A percentile compares a stretch with the other conserved stretches of the same genome.
phyloP scores from a whole-genome alignment of 37 sponge, comb jelly and placozoan genomes.

The Geodia barretti region DNA sequence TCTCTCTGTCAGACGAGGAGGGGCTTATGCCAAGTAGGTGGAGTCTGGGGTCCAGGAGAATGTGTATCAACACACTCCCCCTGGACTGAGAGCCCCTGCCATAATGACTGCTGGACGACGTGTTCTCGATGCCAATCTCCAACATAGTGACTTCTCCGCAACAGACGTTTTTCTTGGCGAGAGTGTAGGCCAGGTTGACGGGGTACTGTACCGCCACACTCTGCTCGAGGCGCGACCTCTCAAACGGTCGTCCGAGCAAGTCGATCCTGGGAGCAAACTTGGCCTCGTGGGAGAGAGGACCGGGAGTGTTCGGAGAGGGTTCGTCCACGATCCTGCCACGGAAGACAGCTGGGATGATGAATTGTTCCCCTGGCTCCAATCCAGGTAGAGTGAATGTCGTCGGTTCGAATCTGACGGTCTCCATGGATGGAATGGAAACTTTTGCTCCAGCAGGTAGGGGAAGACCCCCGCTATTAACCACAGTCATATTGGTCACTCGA shows the following conservation, averaged over 20 bases:
- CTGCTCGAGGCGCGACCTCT: conserved; percentile 33
- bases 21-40: conserved; percentile 42
- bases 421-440: conserved; percentile 57
- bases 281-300: conserved; percentile 55
- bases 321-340: conserved; percentile 76
- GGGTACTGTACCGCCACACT: conserved; percentile 73
- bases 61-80: conserved; percentile 36
- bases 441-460: conserved; percentile 71
- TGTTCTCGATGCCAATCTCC: conserved; percentile 61
- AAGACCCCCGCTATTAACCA: conserved; percentile 60
- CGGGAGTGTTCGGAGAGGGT: conserved; percentile 73
- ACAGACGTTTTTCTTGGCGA: conserved; percentile 39
- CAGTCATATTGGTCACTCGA: conserved; percentile 15
- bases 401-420: conserved; percentile 76
- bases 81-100: conserved; percentile 35
- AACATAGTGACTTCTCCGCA: conserved; percentile 60
- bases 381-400: conserved; percentile 51
- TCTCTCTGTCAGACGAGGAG: no score
- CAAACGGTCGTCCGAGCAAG: conserved; percentile 69
- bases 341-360: conserved; percentile 50
- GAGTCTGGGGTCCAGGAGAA: conserved; percentile 63
- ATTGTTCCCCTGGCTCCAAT: conserved; percentile 25
- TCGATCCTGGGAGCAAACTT: conserved; percentile 54
- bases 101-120: conserved; percentile 6
- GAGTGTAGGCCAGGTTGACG: conserved; percentile 48